These are phyloP conservation scores for Elymnias hypermnestra DNA, from an alignment of 1,140 invertebrate genomes.

Conservation along the genomic window DNA sequence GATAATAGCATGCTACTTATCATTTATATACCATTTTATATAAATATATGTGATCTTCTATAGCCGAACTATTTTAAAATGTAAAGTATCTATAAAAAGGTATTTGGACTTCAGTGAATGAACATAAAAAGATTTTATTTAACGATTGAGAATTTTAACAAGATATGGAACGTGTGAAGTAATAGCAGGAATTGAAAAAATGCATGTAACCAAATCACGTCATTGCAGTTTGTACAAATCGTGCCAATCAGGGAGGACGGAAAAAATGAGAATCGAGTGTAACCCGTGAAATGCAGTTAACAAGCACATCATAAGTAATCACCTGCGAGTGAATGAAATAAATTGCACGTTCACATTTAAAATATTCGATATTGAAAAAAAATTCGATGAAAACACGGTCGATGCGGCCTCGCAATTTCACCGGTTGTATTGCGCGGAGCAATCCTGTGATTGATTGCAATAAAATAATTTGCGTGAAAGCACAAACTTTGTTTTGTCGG, in stretches of 20 bases:
- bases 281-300: slow-evolving; percentile 47
- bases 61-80: no score
- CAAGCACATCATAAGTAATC: slow-evolving; percentile 61
- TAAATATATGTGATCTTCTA: no score
- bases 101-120: no score
- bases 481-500: slow-evolving; percentile 22
- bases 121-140: no score
- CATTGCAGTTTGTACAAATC: slow-evolving; percentile 16
- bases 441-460: slow-evolving; percentile 52
- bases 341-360: slow-evolving; percentile 59
- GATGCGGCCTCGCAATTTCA: slow-evolving; percentile 50
- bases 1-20: no score
- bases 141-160: no score
- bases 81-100: no score
- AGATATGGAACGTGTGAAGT: no score
- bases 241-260: slow-evolving; percentile 17
- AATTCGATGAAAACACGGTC: slow-evolving; percentile 48
- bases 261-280: slow-evolving; percentile 28
- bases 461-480: slow-evolving; percentile 50
- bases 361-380: slow-evolving; percentile 51
- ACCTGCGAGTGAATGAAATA: slow-evolving; percentile 53
- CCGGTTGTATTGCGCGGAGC: slow-evolving; percentile 29
- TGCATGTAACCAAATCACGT: background rate
- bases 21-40: no score
- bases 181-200: no score